Base-by-base conservation (phyloP, 2,113 vertebrate species). In the Ictidomys tridecemlineatus region DNA sequence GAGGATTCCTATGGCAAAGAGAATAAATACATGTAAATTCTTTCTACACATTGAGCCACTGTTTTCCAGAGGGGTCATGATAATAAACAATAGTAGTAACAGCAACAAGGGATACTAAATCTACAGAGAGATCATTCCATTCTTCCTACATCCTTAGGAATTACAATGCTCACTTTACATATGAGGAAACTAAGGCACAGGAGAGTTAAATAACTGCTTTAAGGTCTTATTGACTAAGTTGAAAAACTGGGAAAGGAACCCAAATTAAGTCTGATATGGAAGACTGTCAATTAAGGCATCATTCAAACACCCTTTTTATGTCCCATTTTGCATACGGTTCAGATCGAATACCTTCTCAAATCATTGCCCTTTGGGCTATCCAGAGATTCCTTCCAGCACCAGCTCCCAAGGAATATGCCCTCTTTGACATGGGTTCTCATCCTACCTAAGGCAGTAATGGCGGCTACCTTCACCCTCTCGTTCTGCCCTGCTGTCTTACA, bases 1-100 rank as follows among this genome's bases (percentile, higher is more conserved):
- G 26, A 90, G 30, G 34, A 74, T 91, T 91, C 53, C 72, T 93
- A n/a, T 42, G 28, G 14, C 51, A 92, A 96, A 85, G 73, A n/a
- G 63, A 94, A 91, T 82, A 89, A 83, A 79, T 63, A 45, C 3
- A 51, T 13, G 2, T 67, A 63, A 11, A 0, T 20, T 61, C 34
- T 94, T 92, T 45, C 63, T 90, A 56, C 12, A 82, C 61, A 61
- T 70, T 87, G 28, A 97, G 5, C 22, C 58, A 61, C 24, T 80
- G 14, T 53, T 94, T 96, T 92, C 45, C 79, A 69, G 82, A 93
- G 65, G 61, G 32, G 4, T 37, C 78, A 87, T 65, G 48, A 34
- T 72, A 79, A 4, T 69, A 73, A 74, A 78, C 17, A 79, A 63
- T 18, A 85, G 48, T 42, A 74, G 34, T 37, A 89, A 85, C 53